phyloP scores from a whole-genome alignment of 2,888 invertebrate species.

The Mythimna loreyi region DNA sequence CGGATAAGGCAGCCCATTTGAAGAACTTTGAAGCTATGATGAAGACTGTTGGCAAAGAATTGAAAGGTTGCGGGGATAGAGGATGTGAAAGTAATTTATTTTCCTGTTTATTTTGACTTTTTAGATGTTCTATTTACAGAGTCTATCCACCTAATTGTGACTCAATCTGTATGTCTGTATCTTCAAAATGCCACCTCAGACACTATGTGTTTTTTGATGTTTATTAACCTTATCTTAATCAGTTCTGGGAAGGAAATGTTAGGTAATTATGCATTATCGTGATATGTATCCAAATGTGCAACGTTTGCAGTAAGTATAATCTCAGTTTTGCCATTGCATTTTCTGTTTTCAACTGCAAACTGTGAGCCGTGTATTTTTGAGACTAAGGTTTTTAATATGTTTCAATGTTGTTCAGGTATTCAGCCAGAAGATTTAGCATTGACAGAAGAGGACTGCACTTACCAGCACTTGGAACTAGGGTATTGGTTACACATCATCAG shows the following conservation, averaged over 20 bases:
- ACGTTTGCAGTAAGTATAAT: background rate
- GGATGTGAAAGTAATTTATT: slow-evolving; percentile 76
- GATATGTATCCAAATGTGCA: background rate
- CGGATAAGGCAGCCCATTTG: slow-evolving; percentile 72
- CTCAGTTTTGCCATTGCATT: background rate
- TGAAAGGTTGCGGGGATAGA: slow-evolving; percentile 76
- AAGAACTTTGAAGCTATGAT: slow-evolving; percentile 77
- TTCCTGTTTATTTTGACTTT: background rate
- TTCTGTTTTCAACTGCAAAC: background rate
- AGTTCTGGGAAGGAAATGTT: background rate
- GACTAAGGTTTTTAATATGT: background rate
- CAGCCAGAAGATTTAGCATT: slow-evolving; percentile 73
- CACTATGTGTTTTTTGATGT: no score
- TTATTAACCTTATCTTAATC: background rate
- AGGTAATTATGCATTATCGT: background rate
- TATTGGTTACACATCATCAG: slow-evolving; percentile 83
- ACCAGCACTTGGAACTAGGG: slow-evolving; percentile 78
- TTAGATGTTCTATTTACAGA: no score
- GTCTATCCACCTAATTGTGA: background rate
- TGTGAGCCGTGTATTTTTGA: background rate
- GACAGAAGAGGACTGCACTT: slow-evolving; percentile 78
- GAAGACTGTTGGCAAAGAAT: slow-evolving; percentile 67
- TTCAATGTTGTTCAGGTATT: slow-evolving; percentile 68
- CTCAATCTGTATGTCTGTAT: background rate
- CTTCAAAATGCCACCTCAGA: no score